Base-by-base conservation (phyloP, 2,888 invertebrate genomes). In the Agonum fuliginosum region DNA sequence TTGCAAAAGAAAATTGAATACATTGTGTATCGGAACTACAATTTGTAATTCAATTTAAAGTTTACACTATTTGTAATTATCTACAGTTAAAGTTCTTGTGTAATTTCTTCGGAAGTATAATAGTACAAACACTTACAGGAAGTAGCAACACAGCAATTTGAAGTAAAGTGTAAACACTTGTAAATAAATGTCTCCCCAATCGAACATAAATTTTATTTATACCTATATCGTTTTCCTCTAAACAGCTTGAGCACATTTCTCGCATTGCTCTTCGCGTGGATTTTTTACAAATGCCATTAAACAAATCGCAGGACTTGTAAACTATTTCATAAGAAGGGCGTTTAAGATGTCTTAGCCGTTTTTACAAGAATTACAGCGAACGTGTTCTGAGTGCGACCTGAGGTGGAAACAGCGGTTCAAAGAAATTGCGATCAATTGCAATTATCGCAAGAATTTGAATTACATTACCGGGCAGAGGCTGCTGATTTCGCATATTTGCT, bases 241-340 rank as follows among this genome's bases (percentile, higher is more conserved):
- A 14, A 10, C 58, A 30, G 17, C 20, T 48, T 2, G 5, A 54
- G 27, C 27, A 62, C 58, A 62, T 62, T 62, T 30, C 58, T 62
- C 30, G 58, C 27, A 62, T 62, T 30, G 14, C 17, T 4, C 2
- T 4, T 5, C 12, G 3, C 10, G 30, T 30, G 30, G 17, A 62
- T 14, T 62, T 62, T 62, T 62, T 30, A 5, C 30, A 67, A 41
- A 67, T 67, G 37, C 54, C 27, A 41, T 65, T 22, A 12, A 67
- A 71, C 48, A 71, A 46, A 48, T 71, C 46, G 17, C 8, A 8
- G 6, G 48, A 48, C 71, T 71, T 71, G 71, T 71, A 71, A 71
- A 71, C 27, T 71, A 71, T 71, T 71, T 71, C 30, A 51, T 71
- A 71, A 71, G 71, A 71, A 71, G 51, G 51, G 71, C 71, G 22